Percentiles rank a stretch among this genome's conserved stretches.
phyloP scores from a whole-genome alignment of 2,888 invertebrate species.

The Falcaria lacertinaria region DNA sequence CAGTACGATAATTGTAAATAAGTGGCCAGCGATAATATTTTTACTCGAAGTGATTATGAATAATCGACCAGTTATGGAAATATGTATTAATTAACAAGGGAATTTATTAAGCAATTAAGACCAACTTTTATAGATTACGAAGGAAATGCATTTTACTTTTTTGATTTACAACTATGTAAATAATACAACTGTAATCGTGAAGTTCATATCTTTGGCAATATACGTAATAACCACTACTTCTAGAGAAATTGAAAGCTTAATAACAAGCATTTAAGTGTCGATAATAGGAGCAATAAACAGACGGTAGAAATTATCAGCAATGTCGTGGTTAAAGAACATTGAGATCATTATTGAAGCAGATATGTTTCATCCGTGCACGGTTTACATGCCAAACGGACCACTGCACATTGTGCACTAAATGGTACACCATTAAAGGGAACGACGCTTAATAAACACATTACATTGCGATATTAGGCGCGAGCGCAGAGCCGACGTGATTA shows the following conservation, averaged over 20 bases:
- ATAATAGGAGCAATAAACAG: constrained; percentile 12
- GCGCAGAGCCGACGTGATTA: constrained; percentile 64
- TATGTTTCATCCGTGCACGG: constrained; percentile 48
- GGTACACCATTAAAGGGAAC: constrained; percentile 67
- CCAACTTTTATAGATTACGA: too few species aligned
- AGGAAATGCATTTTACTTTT: too few species aligned
- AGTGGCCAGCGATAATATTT: background rate
- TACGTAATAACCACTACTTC: too few species aligned
- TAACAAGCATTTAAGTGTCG: constrained; percentile 7
- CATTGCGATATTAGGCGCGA: constrained; percentile 70
- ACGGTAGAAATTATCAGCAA: constrained; percentile 19
- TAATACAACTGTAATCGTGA: too few species aligned
- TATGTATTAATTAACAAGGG: too few species aligned
- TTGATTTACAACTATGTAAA: too few species aligned
- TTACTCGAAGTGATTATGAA: background rate
- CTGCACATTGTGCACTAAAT: constrained; percentile 72
- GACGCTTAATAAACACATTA: constrained; percentile 77
- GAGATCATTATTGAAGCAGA: constrained; percentile 37
- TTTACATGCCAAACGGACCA: constrained; percentile 61
- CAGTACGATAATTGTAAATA: constrained; percentile 16
- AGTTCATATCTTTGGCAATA: too few species aligned
- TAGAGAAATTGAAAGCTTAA: constrained; percentile 1
- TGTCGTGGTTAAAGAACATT: constrained; percentile 30
- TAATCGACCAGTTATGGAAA: background rate
- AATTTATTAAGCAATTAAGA: background rate